A percentile compares a stretch with the other conserved stretches of the same genome.
Evolutionary conservation across 2,888 invertebrate genomes (phyloP).

Genomic region (Drosophila acutilabella): DNA sequence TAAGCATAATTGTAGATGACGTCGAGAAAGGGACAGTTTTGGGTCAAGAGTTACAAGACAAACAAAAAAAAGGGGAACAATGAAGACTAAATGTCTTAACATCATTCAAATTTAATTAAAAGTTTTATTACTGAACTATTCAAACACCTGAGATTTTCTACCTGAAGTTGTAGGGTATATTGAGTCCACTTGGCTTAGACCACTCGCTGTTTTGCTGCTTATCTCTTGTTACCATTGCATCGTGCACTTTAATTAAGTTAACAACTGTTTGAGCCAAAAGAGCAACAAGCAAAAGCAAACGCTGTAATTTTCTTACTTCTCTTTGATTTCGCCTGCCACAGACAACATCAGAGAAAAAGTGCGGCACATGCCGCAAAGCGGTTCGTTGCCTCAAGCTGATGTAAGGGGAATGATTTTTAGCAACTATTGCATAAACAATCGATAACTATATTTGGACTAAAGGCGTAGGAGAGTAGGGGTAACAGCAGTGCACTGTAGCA

Average conservation of each 20-base stretch:
- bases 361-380: slow-evolving; percentile 48
- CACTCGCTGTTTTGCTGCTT: slow-evolving; percentile 35
- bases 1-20: slow-evolving; percentile 12
- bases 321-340: slow-evolving; percentile 51
- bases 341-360: slow-evolving; percentile 54
- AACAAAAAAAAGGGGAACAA: background rate
- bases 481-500: background rate
- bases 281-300: slow-evolving; percentile 42
- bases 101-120: background rate
- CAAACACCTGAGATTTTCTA: background rate
- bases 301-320: slow-evolving; percentile 47
- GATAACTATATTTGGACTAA: slow-evolving; percentile 35
- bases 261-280: slow-evolving; percentile 60
- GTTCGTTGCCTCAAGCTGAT: slow-evolving; percentile 14
- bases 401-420: slow-evolving; percentile 1
- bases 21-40: background rate
- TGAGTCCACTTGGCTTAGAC: background rate
- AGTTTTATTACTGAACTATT: background rate
- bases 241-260: slow-evolving; percentile 73
- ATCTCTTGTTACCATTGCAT: slow-evolving; percentile 48
- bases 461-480: slow-evolving; percentile 22
- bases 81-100: too few relatives aligned
- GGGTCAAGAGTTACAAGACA: background rate
- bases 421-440: slow-evolving; percentile 56
- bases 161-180: slow-evolving; percentile 6